Conservation (phyloP, 2,888 invertebrate genomes). For the Drosophila fungiperda region DNA sequence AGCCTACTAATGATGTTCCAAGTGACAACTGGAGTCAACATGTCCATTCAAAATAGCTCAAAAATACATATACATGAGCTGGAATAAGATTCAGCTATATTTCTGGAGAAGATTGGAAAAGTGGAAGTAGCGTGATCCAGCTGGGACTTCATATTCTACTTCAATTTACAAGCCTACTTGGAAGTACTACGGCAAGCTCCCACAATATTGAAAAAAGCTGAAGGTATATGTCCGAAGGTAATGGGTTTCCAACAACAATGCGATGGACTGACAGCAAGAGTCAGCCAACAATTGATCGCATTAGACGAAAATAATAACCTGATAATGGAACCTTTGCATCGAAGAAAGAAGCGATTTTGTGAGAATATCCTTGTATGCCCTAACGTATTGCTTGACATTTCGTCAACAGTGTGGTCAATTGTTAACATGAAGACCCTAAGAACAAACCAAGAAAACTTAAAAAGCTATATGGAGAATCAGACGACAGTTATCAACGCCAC, state of each 20-base stretch:
- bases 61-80: neutral
- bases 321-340: too few relatives aligned
- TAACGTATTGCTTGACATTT: neutral
- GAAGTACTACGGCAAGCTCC: neutral
- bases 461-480: neutral
- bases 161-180: neutral
- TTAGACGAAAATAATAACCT: too few relatives aligned
- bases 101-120: neutral
- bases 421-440: neutral
- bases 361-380: too few relatives aligned
- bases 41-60: too few relatives aligned
- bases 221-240: neutral
- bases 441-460: neutral
- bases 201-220: neutral
- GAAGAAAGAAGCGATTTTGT: too few relatives aligned
- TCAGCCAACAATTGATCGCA: too few relatives aligned
- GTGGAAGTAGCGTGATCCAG: neutral
- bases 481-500: neutral
- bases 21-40: too few relatives aligned
- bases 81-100: neutral
- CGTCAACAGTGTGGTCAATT: neutral
- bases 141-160: neutral
- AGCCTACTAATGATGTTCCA: too few relatives aligned
- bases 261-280: too few relatives aligned
- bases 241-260: neutral